Evolutionary conservation across 2,888 invertebrate genomes (phyloP).

Genomic region (Pristionchus fissidentatus): DNA sequence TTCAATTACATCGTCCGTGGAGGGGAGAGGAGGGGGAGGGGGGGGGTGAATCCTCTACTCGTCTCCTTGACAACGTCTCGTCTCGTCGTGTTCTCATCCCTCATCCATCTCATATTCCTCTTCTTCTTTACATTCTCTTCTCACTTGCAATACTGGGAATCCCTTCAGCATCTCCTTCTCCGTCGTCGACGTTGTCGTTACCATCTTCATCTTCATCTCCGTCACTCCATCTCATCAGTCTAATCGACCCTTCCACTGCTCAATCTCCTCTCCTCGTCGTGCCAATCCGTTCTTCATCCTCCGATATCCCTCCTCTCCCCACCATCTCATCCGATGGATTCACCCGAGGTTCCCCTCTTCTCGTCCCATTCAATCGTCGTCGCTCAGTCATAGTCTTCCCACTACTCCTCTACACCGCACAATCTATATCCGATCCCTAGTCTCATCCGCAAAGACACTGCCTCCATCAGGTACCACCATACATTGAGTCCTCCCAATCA

Average conservation of each 20-base stretch:
- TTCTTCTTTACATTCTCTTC: not conserved
- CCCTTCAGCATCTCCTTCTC: not conserved
- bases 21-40: not conserved
- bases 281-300: not conserved
- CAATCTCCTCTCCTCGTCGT: not conserved
- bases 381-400: not conserved
- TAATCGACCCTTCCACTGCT: too few relatives aligned
- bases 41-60: constrained; percentile 23
- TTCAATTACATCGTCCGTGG: too few relatives aligned
- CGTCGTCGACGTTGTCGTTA: not conserved
- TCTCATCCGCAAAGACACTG: too few relatives aligned
- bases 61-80: not conserved
- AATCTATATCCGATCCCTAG: too few relatives aligned
- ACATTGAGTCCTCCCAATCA: not conserved
- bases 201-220: not conserved
- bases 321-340: constrained; percentile 24
- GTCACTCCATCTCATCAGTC: not conserved
- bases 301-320: not conserved
- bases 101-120: not conserved
- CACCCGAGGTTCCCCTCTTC: not conserved
- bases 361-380: not conserved
- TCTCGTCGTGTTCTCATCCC: too few relatives aligned
- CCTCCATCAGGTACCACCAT: not conserved
- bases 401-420: not conserved
- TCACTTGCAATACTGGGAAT: not conserved